phyloP scores from a whole-genome alignment of 2,888 invertebrate species.

The Trichopria drosophilae region DNA sequence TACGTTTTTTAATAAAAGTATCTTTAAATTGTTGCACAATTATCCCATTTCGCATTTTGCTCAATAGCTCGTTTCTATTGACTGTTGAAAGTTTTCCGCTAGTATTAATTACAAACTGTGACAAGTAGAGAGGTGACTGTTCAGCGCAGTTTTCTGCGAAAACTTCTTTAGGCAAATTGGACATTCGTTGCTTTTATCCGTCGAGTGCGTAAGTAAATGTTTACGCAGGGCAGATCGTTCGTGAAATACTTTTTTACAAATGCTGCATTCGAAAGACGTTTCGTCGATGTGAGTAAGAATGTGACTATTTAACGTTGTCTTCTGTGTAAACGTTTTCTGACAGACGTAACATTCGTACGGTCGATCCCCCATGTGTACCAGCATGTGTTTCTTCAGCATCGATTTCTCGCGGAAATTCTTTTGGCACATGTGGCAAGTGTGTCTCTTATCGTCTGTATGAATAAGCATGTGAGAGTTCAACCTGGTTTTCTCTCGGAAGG shows the following conservation, averaged over 20 bases:
- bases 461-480: conserved; percentile 52
- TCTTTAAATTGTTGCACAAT: too few species aligned
- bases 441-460: conserved; percentile 52
- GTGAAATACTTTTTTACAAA: conserved; percentile 50
- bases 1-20: too few species aligned
- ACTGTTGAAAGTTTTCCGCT: too few species aligned
- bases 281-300: conserved; percentile 49
- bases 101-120: conserved; percentile 52
- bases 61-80: too few species aligned
- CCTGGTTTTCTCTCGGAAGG: conserved; percentile 52
- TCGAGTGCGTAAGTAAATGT: conserved; percentile 48
- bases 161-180: conserved; percentile 53
- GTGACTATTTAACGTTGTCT: conserved; percentile 50
- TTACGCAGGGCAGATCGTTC: conserved; percentile 48
- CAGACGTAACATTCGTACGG: conserved; percentile 52
- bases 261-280: conserved; percentile 48
- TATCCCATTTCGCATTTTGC: too few species aligned
- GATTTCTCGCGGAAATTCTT: conserved; percentile 51
- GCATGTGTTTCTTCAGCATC: conserved; percentile 50
- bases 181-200: conserved; percentile 49
- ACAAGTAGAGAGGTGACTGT: conserved; percentile 48
- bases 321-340: conserved; percentile 51
- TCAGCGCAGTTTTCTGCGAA: conserved; percentile 48
- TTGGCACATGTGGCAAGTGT: conserved; percentile 51
- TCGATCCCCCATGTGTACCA: conserved; percentile 50